These are phyloP conservation scores for Dendrocincla fuliginosa DNA, from an alignment of 2,797 vertebrate species.

Conservation along the genomic window DNA sequence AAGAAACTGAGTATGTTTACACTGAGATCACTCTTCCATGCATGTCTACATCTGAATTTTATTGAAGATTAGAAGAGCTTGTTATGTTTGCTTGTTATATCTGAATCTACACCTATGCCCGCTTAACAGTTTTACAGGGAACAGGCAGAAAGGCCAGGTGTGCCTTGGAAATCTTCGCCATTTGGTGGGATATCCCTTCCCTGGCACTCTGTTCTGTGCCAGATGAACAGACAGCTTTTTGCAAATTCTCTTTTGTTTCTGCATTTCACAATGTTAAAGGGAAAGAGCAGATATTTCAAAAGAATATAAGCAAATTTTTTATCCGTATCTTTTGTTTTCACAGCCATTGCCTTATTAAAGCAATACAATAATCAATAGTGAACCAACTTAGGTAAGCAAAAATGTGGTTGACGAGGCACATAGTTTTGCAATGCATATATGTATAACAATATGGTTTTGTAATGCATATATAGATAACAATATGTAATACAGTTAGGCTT, in stretches of 20 bases:
- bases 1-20: not conserved
- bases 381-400: not conserved
- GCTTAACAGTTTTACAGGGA: not conserved
- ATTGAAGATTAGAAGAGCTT: not conserved
- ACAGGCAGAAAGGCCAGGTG: not conserved
- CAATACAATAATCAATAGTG: not conserved
- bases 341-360: not conserved
- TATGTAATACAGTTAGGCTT: slow-evolving; percentile 71
- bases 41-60: not conserved
- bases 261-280: not conserved
- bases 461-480: not conserved
- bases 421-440: not conserved
- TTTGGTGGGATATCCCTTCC: not conserved
- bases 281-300: not conserved
- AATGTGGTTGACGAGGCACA: slow-evolving; percentile 49
- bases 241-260: not conserved
- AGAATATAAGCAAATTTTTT: not conserved
- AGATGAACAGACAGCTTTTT: not conserved
- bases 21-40: not conserved
- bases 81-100: not conserved
- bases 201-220: not conserved
- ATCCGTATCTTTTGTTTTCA: not conserved
- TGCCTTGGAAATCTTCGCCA: not conserved
- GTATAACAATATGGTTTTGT: not conserved
- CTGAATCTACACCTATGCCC: not conserved